A percentile compares a stretch with the other conserved stretches of the same genome.
phyloP scores from a whole-genome alignment of 2,888 invertebrate species.

The Tetrapedia diversipes region DNA sequence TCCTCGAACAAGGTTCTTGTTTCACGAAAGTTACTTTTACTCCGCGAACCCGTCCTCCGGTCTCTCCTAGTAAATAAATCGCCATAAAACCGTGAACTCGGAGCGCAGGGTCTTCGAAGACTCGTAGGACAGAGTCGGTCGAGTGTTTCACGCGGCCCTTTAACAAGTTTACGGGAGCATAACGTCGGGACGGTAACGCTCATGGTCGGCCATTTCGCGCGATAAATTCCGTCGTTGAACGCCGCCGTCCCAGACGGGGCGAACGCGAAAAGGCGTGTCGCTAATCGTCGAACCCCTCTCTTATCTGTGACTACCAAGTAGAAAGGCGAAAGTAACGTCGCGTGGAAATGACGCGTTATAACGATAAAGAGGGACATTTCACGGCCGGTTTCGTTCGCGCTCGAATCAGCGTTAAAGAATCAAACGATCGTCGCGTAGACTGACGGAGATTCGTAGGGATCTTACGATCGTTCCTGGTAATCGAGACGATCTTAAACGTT shows the following conservation, averaged over 20 bases:
- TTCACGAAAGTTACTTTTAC: no score
- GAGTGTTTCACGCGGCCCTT: conserved; percentile 16
- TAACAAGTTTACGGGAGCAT: conserved; percentile 13
- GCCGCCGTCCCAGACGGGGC: neutral
- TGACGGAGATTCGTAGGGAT: neutral
- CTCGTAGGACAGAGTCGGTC: neutral
- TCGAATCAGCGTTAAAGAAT: neutral
- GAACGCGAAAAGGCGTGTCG: conserved; percentile 10
- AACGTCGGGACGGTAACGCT: conserved; percentile 34
- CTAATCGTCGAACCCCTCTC: conserved; percentile 1
- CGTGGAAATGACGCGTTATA: conserved; percentile 42
- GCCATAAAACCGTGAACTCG: neutral
- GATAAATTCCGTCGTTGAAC: conserved; percentile 26
- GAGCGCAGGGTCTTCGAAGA: neutral
- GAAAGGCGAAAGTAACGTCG: conserved; percentile 20
- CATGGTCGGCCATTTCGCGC: conserved; percentile 15
- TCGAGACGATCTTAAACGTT: neutral
- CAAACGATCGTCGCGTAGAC: neutral
- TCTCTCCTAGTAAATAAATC: neutral
- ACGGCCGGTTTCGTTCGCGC: conserved; percentile 23
- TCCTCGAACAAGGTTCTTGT: no score
- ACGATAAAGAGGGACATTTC: conserved; percentile 41
- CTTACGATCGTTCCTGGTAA: no score
- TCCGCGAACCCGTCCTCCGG: neutral
- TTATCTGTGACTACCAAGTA: conserved; percentile 47